phyloP scores from a whole-genome alignment of 92 coral and sea anemone genomes.

The Zoanthus gigantus region DNA sequence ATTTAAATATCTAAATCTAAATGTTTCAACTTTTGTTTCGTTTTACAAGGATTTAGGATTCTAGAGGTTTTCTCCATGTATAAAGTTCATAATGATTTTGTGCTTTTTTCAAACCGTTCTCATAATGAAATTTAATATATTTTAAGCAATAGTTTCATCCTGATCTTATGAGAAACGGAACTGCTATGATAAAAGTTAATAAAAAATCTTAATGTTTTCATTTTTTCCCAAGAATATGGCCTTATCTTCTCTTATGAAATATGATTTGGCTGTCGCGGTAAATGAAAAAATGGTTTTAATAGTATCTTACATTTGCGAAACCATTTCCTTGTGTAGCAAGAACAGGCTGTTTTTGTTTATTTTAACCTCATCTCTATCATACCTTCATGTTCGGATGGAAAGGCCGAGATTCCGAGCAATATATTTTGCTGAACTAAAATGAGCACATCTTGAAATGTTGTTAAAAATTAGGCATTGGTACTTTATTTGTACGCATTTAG shows the following conservation, averaged over 20 bases:
- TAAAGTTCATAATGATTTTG: too few species aligned
- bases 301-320: constrained; percentile 4
- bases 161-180: background rate
- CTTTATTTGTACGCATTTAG: background rate
- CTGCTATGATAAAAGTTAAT: background rate
- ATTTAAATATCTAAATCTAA: background rate
- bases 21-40: too few species aligned
- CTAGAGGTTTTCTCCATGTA: too few species aligned
- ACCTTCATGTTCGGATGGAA: background rate
- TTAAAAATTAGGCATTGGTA: background rate
- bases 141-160: too few species aligned
- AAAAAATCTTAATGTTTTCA: background rate
- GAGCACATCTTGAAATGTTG: background rate
- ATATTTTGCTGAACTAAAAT: background rate
- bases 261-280: background rate
- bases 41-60: too few species aligned
- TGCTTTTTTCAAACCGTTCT: too few species aligned
- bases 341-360: constrained; percentile 2
- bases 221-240: background rate
- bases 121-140: too few species aligned
- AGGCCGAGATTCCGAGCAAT: background rate
- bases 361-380: background rate
- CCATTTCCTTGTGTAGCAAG: background rate
- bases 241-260: background rate
- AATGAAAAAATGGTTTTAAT: constrained; percentile 6